Percentiles rank a stretch among this genome's conserved stretches.
Evolutionary conservation across 37 sponge, comb jelly and placozoan genomes (phyloP).

Genomic region (Oopsacas minuta): DNA sequence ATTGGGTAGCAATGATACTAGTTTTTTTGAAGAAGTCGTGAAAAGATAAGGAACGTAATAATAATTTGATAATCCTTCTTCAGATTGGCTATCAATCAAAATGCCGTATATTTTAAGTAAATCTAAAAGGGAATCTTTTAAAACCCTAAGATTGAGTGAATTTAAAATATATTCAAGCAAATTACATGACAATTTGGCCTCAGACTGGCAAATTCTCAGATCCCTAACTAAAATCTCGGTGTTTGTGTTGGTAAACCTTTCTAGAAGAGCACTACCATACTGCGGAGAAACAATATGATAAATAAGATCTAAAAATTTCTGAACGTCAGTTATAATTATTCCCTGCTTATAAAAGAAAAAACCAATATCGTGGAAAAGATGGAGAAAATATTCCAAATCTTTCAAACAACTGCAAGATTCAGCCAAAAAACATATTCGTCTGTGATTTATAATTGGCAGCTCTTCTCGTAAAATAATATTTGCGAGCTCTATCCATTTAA

Average conservation of each 20-base stretch:
- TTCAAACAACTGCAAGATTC: background rate
- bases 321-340: background rate
- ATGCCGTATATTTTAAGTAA: background rate
- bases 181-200: background rate
- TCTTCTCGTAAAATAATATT: background rate
- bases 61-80: background rate
- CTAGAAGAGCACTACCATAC: background rate
- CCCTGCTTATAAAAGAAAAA: background rate
- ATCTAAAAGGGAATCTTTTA: background rate
- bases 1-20: background rate
- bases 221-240: background rate
- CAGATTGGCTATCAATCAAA: background rate
- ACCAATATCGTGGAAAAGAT: constrained; percentile 4
- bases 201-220: background rate
- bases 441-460: background rate
- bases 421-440: background rate
- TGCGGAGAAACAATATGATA: constrained; percentile 5
- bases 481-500: background rate
- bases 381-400: background rate
- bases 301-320: background rate
- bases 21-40: background rate
- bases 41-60: background rate
- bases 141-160: background rate
- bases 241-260: background rate
- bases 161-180: background rate